A percentile compares a stretch with the other conserved stretches of the same genome.
These are phyloP conservation scores for Marronus borbonicus DNA, from an alignment of 2,888 invertebrate species.

Conservation along the genomic window DNA sequence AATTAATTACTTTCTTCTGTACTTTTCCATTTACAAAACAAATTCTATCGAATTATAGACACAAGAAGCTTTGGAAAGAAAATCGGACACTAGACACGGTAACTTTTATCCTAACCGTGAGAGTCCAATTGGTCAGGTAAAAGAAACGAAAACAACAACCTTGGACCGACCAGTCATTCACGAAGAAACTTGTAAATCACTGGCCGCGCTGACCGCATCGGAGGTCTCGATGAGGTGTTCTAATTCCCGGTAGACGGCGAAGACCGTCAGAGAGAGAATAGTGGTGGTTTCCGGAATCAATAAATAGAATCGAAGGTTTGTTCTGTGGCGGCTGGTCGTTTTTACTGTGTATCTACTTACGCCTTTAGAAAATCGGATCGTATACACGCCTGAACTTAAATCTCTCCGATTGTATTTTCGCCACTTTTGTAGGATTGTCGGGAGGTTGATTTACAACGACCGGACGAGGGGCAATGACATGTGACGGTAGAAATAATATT, in stretches of 20 bases:
- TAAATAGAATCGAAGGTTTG: constrained; percentile 19
- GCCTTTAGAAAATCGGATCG: no score
- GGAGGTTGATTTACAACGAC: no score
- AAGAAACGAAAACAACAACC: constrained; percentile 43
- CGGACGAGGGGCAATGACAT: no score
- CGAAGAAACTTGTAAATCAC: constrained; percentile 44
- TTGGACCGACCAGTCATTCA: constrained; percentile 34
- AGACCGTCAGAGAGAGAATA: not conserved
- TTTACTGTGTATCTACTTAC: not conserved
- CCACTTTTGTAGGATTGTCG: no score
- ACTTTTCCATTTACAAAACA: no score
- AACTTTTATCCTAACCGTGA: constrained; percentile 1
- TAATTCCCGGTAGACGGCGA: constrained; percentile 24
- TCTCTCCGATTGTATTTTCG: no score
- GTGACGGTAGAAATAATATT: no score
- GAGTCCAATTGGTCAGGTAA: constrained; percentile 32
- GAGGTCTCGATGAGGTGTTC: constrained; percentile 37
- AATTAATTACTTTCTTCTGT: no score
- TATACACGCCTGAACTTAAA: no score
- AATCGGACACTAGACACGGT: not conserved
- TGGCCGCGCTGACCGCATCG: constrained; percentile 3
- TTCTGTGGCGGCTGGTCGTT: not conserved
- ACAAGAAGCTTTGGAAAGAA: no score
- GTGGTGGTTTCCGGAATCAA: constrained; percentile 43
- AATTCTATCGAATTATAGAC: no score